Evolutionary conservation across 92 coral and sea anemone genomes (phyloP).

Genomic region (Desmophyllum pertusum): DNA sequence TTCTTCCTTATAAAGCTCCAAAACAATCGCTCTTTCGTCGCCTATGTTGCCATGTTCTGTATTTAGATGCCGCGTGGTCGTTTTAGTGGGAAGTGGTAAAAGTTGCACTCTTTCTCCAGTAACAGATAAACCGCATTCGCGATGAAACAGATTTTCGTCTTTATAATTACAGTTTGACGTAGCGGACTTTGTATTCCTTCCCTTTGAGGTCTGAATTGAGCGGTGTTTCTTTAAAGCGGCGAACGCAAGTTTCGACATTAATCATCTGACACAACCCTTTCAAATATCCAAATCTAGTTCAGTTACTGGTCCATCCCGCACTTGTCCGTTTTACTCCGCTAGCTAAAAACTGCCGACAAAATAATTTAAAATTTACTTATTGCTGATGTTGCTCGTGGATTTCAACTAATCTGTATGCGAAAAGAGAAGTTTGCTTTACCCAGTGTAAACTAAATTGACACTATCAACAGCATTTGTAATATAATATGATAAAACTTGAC

Average conservation of each 20-base stretch:
- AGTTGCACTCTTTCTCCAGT: constrained; percentile 7
- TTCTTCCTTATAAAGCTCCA: background rate
- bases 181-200: background rate
- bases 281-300: background rate
- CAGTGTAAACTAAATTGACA: background rate
- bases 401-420: background rate
- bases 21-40: constrained; percentile 24
- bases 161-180: background rate
- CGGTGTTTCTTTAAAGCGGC: background rate
- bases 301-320: background rate
- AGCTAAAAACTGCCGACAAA: background rate
- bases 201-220: background rate
- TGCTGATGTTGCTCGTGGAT: background rate
- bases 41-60: no score
- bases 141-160: no score
- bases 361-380: background rate
- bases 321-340: background rate
- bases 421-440: background rate
- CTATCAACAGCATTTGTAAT: background rate
- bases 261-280: background rate
- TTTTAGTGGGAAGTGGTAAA: background rate
- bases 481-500: background rate
- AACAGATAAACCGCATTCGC: background rate
- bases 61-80: background rate
- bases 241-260: background rate